Evolutionary conservation across 2,797 vertebrate genomes (phyloP), one percentile per base, ranked within the genome.

Genomic region (Hoplostethus mediterraneus): DNA sequence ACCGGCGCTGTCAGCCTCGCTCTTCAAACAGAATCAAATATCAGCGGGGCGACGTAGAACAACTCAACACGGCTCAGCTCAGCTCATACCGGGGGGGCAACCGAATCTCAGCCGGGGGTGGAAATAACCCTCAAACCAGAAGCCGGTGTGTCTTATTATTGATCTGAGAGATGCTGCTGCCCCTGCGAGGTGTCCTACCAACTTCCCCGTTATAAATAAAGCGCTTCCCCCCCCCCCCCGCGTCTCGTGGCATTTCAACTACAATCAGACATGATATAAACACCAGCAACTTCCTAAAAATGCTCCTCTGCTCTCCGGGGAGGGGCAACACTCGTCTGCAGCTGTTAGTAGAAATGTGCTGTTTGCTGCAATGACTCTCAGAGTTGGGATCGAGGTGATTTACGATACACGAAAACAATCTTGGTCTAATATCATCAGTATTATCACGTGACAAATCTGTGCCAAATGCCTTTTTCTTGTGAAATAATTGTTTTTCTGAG

Each of bases 1-100:
- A 79, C 49, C 59, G 8, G 8, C 63, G 21, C 51, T 21, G 75
- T 62, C 70, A 87, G 69, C 79, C 2, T 40, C 33, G 28, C 48
- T 58, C 79, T 73, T 83, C 78, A 87, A 80, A 87, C 54, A 63
- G 78, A 87, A 85, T 73, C 16, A 9, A 78, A 86, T 54, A 81
- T 80, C 48, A 77, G 62, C 71, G 42, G 64, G 64, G 21, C 40
- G 57, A 61, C 31, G 75, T 80, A 56, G 52, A 80, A 74, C 67
- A 79, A 30, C 66, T 73, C 73, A 67, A 47, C 47, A 45, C 36
- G 69, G 60, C 36, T 53, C 61, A 45, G 28, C 53, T 64, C 1
- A 56, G 51, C 66, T 77, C 54, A 63, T 56, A 55, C 11, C 62
- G 3, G 52, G 1, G 3, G 52, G 1, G 14, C 38, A 30, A 28